These are phyloP conservation scores for Carlito syrichta DNA, from an alignment of 2,113 vertebrate genomes.

Conservation along the genomic window DNA sequence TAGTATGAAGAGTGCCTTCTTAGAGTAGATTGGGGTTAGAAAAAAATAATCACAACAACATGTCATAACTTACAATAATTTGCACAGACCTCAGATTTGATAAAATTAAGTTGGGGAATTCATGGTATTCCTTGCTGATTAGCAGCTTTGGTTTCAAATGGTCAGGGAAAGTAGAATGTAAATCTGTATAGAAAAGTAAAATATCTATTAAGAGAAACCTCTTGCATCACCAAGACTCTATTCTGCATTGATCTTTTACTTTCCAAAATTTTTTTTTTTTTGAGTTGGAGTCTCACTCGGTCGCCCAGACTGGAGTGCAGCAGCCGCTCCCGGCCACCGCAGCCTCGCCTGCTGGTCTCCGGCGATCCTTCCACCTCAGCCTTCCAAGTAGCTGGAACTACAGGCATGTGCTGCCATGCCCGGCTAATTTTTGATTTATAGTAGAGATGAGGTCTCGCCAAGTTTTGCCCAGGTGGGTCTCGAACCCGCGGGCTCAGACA, in stretches of 20 bases:
- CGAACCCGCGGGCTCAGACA: too few relatives aligned
- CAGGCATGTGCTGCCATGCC: too few relatives aligned
- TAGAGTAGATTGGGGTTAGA: background rate
- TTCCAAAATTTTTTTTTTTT: too few relatives aligned
- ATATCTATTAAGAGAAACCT: background rate
- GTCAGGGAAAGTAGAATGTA: background rate
- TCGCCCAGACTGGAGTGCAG: too few relatives aligned
- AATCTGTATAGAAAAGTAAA: background rate
- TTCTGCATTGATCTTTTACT: background rate
- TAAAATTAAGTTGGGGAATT: background rate
- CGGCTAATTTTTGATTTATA: too few relatives aligned
- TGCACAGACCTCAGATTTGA: background rate
- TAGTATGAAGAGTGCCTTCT: background rate
- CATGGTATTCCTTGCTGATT: background rate
- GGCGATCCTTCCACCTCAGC: too few relatives aligned
- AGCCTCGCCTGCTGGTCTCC: too few relatives aligned
- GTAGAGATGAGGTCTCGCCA: too few relatives aligned
- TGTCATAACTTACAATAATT: background rate
- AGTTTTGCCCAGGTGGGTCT: too few relatives aligned
- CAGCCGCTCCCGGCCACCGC: too few relatives aligned
- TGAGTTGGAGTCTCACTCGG: too few relatives aligned
- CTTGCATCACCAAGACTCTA: background rate
- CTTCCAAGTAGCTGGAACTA: too few relatives aligned
- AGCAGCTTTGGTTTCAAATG: background rate
- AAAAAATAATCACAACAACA: background rate